These are phyloP conservation scores for Tetragnatha versicolor DNA, from an alignment of 1,140 invertebrate genomes.

Conservation along the genomic window DNA sequence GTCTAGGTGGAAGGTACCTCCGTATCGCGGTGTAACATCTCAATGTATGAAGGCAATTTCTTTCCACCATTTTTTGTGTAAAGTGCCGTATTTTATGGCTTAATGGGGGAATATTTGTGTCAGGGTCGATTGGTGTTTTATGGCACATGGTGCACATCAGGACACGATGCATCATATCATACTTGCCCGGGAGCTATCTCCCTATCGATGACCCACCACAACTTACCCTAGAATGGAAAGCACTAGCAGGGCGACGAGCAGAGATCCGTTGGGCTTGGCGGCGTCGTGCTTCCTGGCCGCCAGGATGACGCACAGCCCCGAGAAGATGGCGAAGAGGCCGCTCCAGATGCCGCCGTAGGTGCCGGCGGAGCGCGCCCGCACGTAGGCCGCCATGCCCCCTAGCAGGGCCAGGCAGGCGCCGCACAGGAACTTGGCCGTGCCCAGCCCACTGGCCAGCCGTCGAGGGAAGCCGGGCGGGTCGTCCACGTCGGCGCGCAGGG, in stretches of 20 bases:
- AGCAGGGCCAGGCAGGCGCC: conserved; percentile 44
- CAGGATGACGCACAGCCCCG: conserved; percentile 48
- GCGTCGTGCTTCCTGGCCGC: conserved; percentile 46
- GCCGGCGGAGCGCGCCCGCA: conserved; percentile 48
- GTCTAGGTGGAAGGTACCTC: no score
- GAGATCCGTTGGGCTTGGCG: conserved; percentile 41
- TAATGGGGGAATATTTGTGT: no score
- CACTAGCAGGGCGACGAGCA: conserved; percentile 30
- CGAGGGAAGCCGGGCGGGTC: conserved; percentile 33
- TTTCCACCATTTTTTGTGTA: no score
- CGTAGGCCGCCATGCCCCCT: conserved; percentile 47
- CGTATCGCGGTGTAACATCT: no score
- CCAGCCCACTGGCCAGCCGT: conserved; percentile 36
- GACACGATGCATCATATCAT: no score
- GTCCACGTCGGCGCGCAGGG: conserved; percentile 16
- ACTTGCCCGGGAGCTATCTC: no score
- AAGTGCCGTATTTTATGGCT: no score
- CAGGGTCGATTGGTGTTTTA: no score
- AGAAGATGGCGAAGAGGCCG: conserved; percentile 50
- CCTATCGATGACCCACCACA: no score
- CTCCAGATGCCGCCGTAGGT: conserved; percentile 52
- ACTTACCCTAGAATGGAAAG: conserved; percentile 43
- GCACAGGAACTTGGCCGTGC: conserved; percentile 45
- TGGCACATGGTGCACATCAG: no score
- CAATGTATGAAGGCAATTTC: no score